phyloP scores from a whole-genome alignment of 1,140 invertebrate genomes.

The Achroia grisella region DNA sequence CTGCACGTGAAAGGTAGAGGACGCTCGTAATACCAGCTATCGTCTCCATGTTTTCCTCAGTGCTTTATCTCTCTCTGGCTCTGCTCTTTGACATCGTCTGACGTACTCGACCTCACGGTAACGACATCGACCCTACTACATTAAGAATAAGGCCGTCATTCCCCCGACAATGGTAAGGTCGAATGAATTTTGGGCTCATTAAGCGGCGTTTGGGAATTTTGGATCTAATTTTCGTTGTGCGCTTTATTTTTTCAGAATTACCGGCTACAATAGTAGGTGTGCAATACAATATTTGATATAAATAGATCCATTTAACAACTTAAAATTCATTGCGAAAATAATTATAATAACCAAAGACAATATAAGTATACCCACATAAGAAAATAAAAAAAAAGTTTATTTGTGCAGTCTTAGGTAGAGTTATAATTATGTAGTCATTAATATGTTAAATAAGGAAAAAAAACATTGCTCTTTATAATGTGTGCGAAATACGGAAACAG shows the following conservation, averaged over 20 bases:
- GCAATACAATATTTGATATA: neutral
- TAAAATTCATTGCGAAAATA: no score
- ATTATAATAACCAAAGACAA: no score
- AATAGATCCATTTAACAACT: no score
- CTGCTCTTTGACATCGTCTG: slow-evolving; percentile 66
- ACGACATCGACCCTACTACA: slow-evolving; percentile 33
- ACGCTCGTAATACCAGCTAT: neutral
- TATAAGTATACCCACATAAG: no score
- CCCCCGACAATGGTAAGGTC: slow-evolving; percentile 12
- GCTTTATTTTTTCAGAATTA: no score
- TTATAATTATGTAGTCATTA: neutral
- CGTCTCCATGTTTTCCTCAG: slow-evolving; percentile 47
- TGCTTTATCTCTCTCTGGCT: slow-evolving; percentile 45
- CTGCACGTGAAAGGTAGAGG: slow-evolving; percentile 3
- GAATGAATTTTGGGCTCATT: slow-evolving; percentile 61
- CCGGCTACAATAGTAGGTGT: no score
- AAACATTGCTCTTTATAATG: no score
- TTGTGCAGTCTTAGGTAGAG: neutral
- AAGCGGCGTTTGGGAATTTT: slow-evolving; percentile 54
- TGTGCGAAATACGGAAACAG: slow-evolving; percentile 22
- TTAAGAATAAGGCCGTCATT: slow-evolving; percentile 26
- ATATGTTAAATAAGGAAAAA: neutral
- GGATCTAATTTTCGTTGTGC: slow-evolving; percentile 26
- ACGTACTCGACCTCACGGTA: slow-evolving; percentile 29
- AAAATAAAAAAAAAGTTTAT: no score